Conservation (phyloP, 2,113 vertebrate species). For the Crotophaga sulcirostris region DNA sequence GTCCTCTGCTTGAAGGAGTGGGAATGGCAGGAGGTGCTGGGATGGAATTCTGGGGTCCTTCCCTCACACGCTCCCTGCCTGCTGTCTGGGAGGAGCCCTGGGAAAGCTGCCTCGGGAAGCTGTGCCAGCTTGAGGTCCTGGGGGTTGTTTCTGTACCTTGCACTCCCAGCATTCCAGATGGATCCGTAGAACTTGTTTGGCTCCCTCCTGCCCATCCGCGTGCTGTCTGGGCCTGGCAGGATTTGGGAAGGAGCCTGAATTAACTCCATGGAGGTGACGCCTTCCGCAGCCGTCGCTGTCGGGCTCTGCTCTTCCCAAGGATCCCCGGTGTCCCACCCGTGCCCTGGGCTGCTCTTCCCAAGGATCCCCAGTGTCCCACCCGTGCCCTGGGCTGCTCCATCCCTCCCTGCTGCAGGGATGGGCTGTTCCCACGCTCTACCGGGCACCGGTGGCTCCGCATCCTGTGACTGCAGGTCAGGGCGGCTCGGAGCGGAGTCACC, state of each 20-base stretch:
- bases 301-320: too few species aligned
- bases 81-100: not conserved
- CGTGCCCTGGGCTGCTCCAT: too few species aligned
- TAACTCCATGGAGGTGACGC: too few species aligned
- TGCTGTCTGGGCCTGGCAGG: accelerated
- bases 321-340: too few species aligned
- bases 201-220: accelerated
- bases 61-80: not conserved
- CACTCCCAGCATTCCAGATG: accelerated
- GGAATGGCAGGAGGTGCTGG: not conserved
- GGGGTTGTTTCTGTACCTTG: accelerated
- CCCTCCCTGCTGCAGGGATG: too few species aligned
- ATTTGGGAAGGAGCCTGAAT: not conserved
- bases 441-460: too few species aligned
- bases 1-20: accelerated
- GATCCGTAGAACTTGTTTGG: not conserved
- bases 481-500: too few species aligned
- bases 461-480: too few species aligned
- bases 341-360: too few species aligned
- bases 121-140: accelerated
- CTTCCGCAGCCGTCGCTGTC: too few species aligned
- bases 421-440: too few species aligned
- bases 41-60: not conserved
- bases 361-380: too few species aligned
- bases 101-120: accelerated